Conservation (phyloP, 2,113 vertebrate species). For the Gadus macrocephalus region DNA sequence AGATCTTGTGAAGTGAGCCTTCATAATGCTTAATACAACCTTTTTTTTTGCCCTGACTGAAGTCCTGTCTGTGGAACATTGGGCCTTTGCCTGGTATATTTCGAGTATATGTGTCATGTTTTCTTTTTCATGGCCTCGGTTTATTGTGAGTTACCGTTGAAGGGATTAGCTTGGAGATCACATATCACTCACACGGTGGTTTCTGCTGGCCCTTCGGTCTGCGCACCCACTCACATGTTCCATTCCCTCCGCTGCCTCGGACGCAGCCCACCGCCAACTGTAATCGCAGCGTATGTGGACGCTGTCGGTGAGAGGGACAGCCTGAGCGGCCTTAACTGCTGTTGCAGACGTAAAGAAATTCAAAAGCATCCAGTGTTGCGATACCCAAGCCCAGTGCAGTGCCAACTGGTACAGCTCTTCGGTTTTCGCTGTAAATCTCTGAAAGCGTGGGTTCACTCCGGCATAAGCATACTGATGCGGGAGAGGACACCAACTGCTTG, state of each 20-base stretch:
- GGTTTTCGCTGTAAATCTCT: background rate
- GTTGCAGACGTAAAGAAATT: background rate
- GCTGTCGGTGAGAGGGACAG: conserved; percentile 5
- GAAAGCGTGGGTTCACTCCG: conserved; percentile 21
- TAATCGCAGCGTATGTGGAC: conserved; percentile 26
- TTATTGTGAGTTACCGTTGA: conserved; percentile 50
- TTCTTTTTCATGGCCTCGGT: conserved; percentile 56
- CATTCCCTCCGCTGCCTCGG: conserved; percentile 18
- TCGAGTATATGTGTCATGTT: conserved; percentile 61
- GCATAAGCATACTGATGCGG: conserved; percentile 32
- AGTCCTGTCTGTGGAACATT: conserved; percentile 49
- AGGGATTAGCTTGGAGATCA: conserved; percentile 46
- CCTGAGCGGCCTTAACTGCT: background rate
- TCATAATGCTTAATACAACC: conserved; percentile 25
- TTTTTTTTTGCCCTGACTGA: conserved; percentile 40
- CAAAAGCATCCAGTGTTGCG: conserved; percentile 4
- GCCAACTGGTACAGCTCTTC: conserved; percentile 4
- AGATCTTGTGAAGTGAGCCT: conserved; percentile 7
- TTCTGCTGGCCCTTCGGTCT: conserved; percentile 35
- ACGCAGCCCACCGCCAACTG: conserved; percentile 17
- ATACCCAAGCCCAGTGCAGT: background rate
- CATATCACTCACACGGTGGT: conserved; percentile 48
- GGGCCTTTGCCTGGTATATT: conserved; percentile 49
- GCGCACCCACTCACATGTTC: conserved; percentile 46
- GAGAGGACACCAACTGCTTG: conserved; percentile 18